Conservation (phyloP, 2,888 invertebrate species). For the Globia sparganii region DNA sequence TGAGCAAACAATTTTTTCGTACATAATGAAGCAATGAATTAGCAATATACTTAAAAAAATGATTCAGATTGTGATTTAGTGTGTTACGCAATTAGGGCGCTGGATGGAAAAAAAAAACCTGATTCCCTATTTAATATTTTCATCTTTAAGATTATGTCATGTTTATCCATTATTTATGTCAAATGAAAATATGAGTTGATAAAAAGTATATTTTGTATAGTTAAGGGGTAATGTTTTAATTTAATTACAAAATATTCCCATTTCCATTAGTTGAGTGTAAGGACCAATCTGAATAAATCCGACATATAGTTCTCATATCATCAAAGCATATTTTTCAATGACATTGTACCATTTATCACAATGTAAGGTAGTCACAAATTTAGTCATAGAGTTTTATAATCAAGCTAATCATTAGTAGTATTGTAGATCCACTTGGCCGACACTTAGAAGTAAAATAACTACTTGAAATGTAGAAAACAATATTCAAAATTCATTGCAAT, state of each 20-base stretch:
- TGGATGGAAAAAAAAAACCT: neutral
- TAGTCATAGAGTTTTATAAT: conserved; percentile 75
- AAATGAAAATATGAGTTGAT: neutral
- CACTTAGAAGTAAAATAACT: conserved; percentile 34
- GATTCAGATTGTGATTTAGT: neutral
- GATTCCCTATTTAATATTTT: neutral
- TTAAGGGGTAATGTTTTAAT: conserved; percentile 52
- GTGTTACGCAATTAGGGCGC: neutral
- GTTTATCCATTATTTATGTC: neutral
- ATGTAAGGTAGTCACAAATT: conserved; percentile 67
- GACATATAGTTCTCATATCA: conserved; percentile 82
- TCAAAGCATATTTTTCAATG: conserved; percentile 72
- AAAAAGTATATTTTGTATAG: conserved; percentile 29
- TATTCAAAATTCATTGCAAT: neutral
- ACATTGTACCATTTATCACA: conserved; percentile 65
- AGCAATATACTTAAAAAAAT: neutral
- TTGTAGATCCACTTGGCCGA: conserved; percentile 58
- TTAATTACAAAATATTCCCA: conserved; percentile 59
- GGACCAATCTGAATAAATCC: conserved; percentile 83
- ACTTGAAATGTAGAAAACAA: conserved; percentile 40
- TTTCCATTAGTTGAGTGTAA: conserved; percentile 78
- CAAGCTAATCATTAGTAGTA: conserved; percentile 64
- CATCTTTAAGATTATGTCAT: neutral
- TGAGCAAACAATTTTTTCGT: neutral
- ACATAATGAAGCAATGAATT: neutral